Base-by-base conservation (phyloP, 2,113 vertebrate species). In the Cyanoderma ruficeps region DNA sequence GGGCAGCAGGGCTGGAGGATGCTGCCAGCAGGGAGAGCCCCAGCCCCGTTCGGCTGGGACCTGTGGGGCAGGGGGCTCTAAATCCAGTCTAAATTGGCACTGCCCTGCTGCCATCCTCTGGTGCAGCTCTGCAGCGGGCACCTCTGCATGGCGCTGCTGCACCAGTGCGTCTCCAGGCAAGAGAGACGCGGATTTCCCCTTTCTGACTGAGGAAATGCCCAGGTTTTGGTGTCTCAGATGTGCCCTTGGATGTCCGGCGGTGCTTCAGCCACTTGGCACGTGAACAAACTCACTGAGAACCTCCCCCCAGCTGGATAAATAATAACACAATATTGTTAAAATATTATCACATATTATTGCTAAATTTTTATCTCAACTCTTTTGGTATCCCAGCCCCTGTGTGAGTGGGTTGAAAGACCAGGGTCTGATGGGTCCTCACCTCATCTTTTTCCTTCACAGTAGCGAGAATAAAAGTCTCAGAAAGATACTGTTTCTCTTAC, bases 181-280 rank as follows among this genome's bases (percentile, higher is more conserved):
- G 39, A 3, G n/a, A 35, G 4, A 53, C 4, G 0, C 2, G 8
- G 0, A 0, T 72, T 49, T 0, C 0, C 4, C 23, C 4, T 27
- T 46, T 72, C 10, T 18, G 9, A 3, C 4, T 11, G 42, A 50
- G 42, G 27, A 84, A 77, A 27, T 24, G 11, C 41, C 37, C 25
- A 3, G 27, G 15, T 25, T 44, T 37, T 53, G 20, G 22, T 77
- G 64, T 19, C 24, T 83, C 37, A 22, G 8, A 6, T 37, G 64
- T 60, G n/a, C 9, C 13, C 13, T 65, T 37, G 31, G 7, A 6
- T 53, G 16, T 61, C 22, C 15, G 15, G 24, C 8, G 19, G 22
- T 25, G 15, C 28, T 77, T 49, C 22, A 28, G 13, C 30, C 65
- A 31, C 14, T 23, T 46, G n/a, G 9, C 9, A 30, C 2, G 3